Conservation (phyloP, 1,140 invertebrate genomes). For the Drosophila aff. region DNA sequence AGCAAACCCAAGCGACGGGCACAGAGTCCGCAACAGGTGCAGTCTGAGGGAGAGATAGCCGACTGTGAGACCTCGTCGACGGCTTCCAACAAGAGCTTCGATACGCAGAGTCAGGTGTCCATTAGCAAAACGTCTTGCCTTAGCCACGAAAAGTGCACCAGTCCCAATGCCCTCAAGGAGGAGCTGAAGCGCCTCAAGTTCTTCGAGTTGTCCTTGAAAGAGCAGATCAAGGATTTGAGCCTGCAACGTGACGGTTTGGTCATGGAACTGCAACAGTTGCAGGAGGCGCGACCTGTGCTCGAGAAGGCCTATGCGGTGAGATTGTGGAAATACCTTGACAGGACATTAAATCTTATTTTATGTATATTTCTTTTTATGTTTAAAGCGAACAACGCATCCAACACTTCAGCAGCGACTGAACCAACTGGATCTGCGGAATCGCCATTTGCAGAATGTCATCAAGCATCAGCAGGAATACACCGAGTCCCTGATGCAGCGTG, state of each 20-base stretch:
- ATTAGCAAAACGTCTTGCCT: slow-evolving; percentile 69
- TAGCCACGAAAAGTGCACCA: slow-evolving; percentile 68
- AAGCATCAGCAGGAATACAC: slow-evolving; percentile 88
- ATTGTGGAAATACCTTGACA: not conserved
- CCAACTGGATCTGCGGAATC: slow-evolving; percentile 87
- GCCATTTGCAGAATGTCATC: slow-evolving; percentile 87
- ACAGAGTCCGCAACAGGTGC: slow-evolving; percentile 37
- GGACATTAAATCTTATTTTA: not conserved
- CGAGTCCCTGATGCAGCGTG: slow-evolving; percentile 89
- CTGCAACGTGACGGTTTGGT: slow-evolving; percentile 86
- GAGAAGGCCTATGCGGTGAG: slow-evolving; percentile 85
- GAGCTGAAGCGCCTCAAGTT: slow-evolving; percentile 85
- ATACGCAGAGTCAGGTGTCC: slow-evolving; percentile 73
- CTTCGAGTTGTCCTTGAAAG: slow-evolving; percentile 85
- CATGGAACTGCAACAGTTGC: slow-evolving; percentile 86
- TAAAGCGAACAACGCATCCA: slow-evolving; percentile 81
- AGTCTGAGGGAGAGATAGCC: slow-evolving; percentile 68
- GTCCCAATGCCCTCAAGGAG: slow-evolving; percentile 75
- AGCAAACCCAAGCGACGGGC: slow-evolving; percentile 74
- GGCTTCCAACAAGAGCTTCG: slow-evolving; percentile 80
- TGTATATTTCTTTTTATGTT: not conserved
- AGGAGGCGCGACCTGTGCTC: slow-evolving; percentile 85
- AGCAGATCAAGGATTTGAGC: slow-evolving; percentile 85
- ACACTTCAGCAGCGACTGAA: slow-evolving; percentile 81
- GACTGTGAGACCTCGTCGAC: slow-evolving; percentile 82